Base-by-base conservation (phyloP, 2,113 vertebrate genomes). In the Tauraco erythrolophus region DNA sequence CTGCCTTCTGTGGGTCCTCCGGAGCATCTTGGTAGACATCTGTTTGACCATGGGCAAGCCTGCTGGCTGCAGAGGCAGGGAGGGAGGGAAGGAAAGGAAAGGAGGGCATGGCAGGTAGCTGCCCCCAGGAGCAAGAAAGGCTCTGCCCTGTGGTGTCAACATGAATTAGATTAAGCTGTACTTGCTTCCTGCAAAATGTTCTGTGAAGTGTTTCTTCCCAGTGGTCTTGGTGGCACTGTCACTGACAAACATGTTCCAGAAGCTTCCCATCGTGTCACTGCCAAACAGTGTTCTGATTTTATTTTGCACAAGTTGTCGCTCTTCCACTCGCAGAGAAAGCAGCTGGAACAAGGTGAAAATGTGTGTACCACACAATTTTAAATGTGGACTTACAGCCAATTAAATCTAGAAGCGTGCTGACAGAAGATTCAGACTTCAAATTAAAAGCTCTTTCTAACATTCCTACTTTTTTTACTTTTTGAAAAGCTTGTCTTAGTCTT, bases 1-100 rank as follows among this genome's bases (percentile, higher is more conserved):
- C 88, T 81, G 8, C 7, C 11, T n/a, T 48, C 58, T 80, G 43
- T 0, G 0, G 28, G 6, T 85, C 15, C 45, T 70, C 21, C 35
- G 79, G 51, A 71, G 18, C 51, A 37, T 51, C 13, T 5, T 41
- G 9, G 7, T 64, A 23, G 15, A 13, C 53, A 9, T 56, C 18
- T 48, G 0, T 43, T 24, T 2, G 3, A 51, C 33, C 11, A 11
- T 0, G 1, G 24, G 37, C 30, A 35, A 92, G 18, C 9, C 41
- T 0, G 0, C 13, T 89, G 43, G 17, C 45, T 72, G 62, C 8
- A n/a, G 22, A 74, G 3, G 21, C 6, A 65, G 16, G n/a, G 13
- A 45, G 2, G 22, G 10, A 41, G 9, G 27, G n/a, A 84, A 22
- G 53, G 41, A 43, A 27, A 27, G 51, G 18, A 43, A 65, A 6